Evolutionary conservation across 92 coral and sea anemone species (phyloP).

Genomic region (Ricordea florida): DNA sequence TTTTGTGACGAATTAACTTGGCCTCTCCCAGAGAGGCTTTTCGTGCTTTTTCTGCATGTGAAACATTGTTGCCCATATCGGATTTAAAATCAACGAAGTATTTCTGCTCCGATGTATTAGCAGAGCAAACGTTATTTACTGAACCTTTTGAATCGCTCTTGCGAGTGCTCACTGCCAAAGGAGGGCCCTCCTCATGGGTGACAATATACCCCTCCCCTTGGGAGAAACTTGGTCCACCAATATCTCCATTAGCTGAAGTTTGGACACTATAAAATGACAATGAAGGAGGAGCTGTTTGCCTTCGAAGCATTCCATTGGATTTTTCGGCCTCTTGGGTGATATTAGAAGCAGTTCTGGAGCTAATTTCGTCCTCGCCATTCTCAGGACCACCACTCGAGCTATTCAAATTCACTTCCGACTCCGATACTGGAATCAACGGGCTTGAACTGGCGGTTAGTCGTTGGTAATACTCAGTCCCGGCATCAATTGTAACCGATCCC

Average conservation of each 20-base stretch:
- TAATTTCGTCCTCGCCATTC: not conserved
- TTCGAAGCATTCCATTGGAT: slow-evolving; percentile 6
- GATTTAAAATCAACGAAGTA: not conserved
- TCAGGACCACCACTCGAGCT: not conserved
- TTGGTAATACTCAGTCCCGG: not conserved
- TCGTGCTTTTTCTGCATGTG: slow-evolving; percentile 25
- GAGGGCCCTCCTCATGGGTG: not conserved
- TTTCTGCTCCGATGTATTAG: not conserved
- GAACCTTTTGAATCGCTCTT: not conserved
- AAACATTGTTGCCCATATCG: slow-evolving; percentile 40
- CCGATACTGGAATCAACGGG: not conserved
- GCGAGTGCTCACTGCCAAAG: not conserved
- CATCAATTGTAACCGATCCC: not conserved
- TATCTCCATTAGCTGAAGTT: slow-evolving; percentile 24
- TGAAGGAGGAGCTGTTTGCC: slow-evolving; percentile 35
- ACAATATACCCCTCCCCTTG: slow-evolving; percentile 22
- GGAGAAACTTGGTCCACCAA: slow-evolving; percentile 16
- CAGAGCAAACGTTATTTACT: not conserved
- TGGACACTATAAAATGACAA: slow-evolving; percentile 1
- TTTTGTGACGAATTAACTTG: slow-evolving; percentile 13
- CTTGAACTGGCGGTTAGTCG: not conserved
- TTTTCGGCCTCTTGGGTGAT: slow-evolving; percentile 27
- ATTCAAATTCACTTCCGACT: not conserved
- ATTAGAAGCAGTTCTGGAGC: not conserved
- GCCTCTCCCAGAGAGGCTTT: slow-evolving; percentile 18